Conservation (phyloP, 1,140 invertebrate genomes). For the Aphelinus atriplicis region DNA sequence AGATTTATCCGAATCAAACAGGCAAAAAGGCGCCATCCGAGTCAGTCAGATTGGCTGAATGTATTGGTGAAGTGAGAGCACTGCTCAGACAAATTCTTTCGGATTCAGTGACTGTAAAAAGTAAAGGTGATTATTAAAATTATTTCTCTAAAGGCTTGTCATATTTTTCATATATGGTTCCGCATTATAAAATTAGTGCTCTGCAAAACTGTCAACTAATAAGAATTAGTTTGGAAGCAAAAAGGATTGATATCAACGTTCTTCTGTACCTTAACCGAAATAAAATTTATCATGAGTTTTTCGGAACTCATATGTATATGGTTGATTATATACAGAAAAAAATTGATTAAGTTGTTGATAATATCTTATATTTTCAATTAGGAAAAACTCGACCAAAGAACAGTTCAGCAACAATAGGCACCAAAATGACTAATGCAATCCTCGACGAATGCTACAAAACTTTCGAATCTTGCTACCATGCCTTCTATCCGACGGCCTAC, state of each 20-base stretch:
- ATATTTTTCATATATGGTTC: too few species aligned
- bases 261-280: too few species aligned
- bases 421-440: conserved; percentile 74
- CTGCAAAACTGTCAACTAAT: too few species aligned
- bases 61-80: conserved; percentile 85
- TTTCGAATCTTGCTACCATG: conserved; percentile 92
- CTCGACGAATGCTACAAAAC: conserved; percentile 91
- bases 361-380: neutral
- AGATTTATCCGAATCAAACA: conserved; percentile 85
- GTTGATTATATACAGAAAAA: neutral
- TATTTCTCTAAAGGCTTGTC: too few species aligned
- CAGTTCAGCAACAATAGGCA: conserved; percentile 43
- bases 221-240: too few species aligned
- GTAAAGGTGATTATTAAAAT: conserved; percentile 46
- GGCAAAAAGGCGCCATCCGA: conserved; percentile 74
- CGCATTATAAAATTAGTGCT: too few species aligned
- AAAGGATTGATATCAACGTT: too few species aligned
- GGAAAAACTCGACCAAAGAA: conserved; percentile 29
- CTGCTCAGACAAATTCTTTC: conserved; percentile 86
- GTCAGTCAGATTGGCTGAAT: conserved; percentile 82
- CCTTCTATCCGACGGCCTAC: conserved; percentile 93
- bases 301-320: too few species aligned
- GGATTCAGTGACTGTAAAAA: conserved; percentile 72
- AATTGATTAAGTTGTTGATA: conserved; percentile 20
- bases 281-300: too few species aligned